Conservation (phyloP, 2,113 vertebrate genomes). For the Sebastes fasciatus region DNA sequence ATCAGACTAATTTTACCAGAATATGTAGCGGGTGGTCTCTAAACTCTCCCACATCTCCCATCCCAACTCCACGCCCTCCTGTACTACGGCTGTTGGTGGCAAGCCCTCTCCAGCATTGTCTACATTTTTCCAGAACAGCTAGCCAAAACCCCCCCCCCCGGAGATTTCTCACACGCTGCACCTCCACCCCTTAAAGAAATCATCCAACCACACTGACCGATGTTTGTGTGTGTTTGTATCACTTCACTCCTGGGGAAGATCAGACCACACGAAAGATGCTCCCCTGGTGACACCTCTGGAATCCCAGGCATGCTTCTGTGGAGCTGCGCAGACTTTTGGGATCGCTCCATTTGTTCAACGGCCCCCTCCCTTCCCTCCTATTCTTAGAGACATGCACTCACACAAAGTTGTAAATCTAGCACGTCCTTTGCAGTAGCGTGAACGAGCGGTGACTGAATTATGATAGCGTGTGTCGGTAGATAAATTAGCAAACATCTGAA, state of each 20-base stretch:
- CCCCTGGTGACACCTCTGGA: slow-evolving; percentile 71
- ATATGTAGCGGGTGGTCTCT: slow-evolving; percentile 33
- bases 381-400: slow-evolving; percentile 46
- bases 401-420: slow-evolving; percentile 54
- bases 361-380: slow-evolving; percentile 41
- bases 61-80: slow-evolving; percentile 34
- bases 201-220: slow-evolving; percentile 15
- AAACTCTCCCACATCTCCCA: slow-evolving; percentile 15
- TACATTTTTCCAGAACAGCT: slow-evolving; percentile 56
- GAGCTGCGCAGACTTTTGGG: slow-evolving; percentile 46
- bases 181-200: slow-evolving; percentile 22
- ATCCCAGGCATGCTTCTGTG: slow-evolving; percentile 69
- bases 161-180: slow-evolving; percentile 40
- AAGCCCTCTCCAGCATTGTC: slow-evolving; percentile 36
- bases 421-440: slow-evolving; percentile 40
- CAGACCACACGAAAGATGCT: slow-evolving; percentile 61
- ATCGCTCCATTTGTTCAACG: slow-evolving; percentile 41
- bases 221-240: slow-evolving; percentile 55
- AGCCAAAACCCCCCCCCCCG: slow-evolving; percentile 44
- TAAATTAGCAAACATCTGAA: slow-evolving; percentile 36
- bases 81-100: slow-evolving; percentile 49
- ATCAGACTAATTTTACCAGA: neutral
- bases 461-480: neutral
- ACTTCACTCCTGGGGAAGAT: slow-evolving; percentile 40
- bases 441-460: slow-evolving; percentile 36